Evolutionary conservation across 2,888 invertebrate species (phyloP).

Genomic region (Magallana nippona): DNA sequence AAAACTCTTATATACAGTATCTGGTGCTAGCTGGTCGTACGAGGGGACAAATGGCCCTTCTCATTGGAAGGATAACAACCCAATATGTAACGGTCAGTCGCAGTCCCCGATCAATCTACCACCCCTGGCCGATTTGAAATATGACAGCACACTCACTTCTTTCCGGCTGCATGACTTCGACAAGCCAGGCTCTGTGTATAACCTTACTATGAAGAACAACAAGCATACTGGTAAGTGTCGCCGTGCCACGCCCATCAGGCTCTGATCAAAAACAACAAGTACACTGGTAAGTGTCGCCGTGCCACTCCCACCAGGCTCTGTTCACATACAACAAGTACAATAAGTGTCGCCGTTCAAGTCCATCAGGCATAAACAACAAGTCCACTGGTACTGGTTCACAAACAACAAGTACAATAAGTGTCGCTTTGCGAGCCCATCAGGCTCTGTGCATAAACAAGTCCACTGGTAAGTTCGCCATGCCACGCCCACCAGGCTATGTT

Average conservation of each 20-base stretch:
- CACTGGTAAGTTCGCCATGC: slow-evolving; percentile 13
- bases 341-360: no score
- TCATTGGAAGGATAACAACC: slow-evolving; percentile 12
- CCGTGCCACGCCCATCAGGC: no score
- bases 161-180: slow-evolving; percentile 30
- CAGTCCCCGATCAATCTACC: slow-evolving; percentile 44
- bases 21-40: not conserved
- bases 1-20: not conserved
- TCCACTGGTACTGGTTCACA: no score
- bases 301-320: no score
- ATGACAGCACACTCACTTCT: not conserved
- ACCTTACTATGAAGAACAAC: slow-evolving; percentile 30
- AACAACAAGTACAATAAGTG: no score
- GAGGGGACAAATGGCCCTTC: slow-evolving; percentile 6
- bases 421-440: no score
- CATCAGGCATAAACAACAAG: no score
- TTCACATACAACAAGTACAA: no score
- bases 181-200: slow-evolving; percentile 7
- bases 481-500: no score
- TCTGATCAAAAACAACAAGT: no score
- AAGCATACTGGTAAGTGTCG: slow-evolving; percentile 38
- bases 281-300: not conserved
- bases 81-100: not conserved
- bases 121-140: not conserved
- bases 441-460: not conserved